Conservation (phyloP, 2,113 vertebrate species). For the Heteronetta atricapilla region DNA sequence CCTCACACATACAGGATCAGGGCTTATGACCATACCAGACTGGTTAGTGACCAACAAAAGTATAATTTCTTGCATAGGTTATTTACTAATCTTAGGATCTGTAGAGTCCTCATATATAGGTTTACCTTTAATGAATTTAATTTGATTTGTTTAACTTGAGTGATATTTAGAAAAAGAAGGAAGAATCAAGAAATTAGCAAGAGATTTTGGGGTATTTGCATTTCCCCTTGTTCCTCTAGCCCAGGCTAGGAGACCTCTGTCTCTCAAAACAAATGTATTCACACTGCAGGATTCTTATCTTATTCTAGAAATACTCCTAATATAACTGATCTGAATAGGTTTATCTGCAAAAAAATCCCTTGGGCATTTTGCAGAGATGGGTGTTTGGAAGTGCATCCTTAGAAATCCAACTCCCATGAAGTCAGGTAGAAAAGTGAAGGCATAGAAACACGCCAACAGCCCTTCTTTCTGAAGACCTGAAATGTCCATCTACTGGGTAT, state of each 20-base stretch:
- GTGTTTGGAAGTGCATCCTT: not conserved
- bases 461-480: not conserved
- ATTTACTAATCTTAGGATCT: not conserved
- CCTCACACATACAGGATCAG: not conserved
- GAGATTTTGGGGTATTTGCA: not conserved
- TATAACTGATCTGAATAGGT: not conserved
- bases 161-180: not conserved
- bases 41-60: accelerated
- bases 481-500: not conserved
- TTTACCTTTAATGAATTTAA: not conserved
- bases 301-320: not conserved
- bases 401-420: not conserved
- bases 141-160: not conserved
- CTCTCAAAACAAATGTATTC: not conserved
- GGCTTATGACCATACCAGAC: not conserved
- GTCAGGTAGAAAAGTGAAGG: not conserved
- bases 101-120: not conserved
- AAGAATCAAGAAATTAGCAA: not conserved
- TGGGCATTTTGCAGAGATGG: not conserved
- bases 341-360: not conserved
- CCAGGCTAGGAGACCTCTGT: not conserved
- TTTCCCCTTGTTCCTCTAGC: not conserved
- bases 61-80: not conserved
- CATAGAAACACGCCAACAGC: not conserved
- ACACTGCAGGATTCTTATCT: not conserved